phyloP scores from a whole-genome alignment of 1,140 invertebrate genomes.

The Tetramorium simillimum region DNA sequence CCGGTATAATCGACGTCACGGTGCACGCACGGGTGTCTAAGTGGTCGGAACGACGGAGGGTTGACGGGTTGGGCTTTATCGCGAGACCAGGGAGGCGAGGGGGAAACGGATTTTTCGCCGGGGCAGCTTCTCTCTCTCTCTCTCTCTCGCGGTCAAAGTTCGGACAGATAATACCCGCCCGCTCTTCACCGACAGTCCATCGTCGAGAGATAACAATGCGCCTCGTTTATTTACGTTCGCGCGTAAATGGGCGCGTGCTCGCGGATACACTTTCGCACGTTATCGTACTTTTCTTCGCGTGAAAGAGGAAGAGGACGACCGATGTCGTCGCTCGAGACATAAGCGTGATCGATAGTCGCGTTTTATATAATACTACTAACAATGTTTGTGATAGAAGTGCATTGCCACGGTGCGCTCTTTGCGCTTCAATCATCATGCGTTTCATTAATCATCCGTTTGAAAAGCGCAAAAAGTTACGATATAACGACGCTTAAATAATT shows the following conservation, averaged over 20 bases:
- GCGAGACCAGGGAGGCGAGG: constrained; percentile 10
- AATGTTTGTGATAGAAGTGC: constrained; percentile 16
- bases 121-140: constrained; percentile 15
- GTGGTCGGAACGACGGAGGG: constrained; percentile 46
- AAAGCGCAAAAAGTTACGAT: not conserved
- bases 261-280: constrained; percentile 26
- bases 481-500: constrained; percentile 2
- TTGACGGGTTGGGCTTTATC: constrained; percentile 44
- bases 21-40: constrained; percentile 51
- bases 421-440: not conserved
- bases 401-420: not conserved
- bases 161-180: constrained; percentile 58
- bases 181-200: constrained; percentile 47
- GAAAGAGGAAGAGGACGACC: constrained; percentile 24
- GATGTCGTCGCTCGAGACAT: not conserved
- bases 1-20: constrained; percentile 63
- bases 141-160: constrained; percentile 72
- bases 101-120: constrained; percentile 59
- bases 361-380: constrained; percentile 27
- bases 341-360: not conserved
- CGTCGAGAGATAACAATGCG: constrained; percentile 61
- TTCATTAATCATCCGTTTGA: constrained; percentile 4
- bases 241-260: constrained; percentile 27
- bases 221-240: constrained; percentile 56
- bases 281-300: constrained; percentile 56